Evolutionary conservation across 1,140 invertebrate genomes (phyloP), one percentile per base, ranked within the genome.

Genomic region (Drosophila biarmipes): DNA sequence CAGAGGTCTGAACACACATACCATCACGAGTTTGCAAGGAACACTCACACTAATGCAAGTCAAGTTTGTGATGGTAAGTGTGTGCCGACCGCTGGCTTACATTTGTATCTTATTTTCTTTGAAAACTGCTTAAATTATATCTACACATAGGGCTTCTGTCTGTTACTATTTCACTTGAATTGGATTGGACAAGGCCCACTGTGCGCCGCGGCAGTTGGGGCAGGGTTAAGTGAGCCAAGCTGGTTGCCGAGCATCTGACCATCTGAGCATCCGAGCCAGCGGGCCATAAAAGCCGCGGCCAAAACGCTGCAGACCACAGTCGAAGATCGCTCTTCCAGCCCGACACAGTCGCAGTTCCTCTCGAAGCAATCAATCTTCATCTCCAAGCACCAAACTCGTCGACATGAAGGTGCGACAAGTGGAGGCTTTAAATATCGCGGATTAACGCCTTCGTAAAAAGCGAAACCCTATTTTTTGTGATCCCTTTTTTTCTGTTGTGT

Each of bases 251-350:
- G 61, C 52, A 46, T 40, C 38, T 46, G n/a, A n/a, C 0, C 29
- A 31, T 8, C 8, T 31, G 34, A 27, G 61, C 52, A 46, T 35
- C 35, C 46, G 27, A n/a, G 2, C 29, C 7, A 31, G 34, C 31
- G 8, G 45, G n/a, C 45, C 77, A 85, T 85, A 85, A 86, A 85
- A 85, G 81, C 77, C 4, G 15, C 43, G 11, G 35, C 35, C 14
- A 12, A 12, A 31, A 35, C 45, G 29, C 67, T 64, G 67, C 53
- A 42, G 19, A 21, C 40, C 81, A 85, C 81, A 86, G 82, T 86
- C 80, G 82, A 81, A 75, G 64, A 67, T 86, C 77, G 64, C 69
- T 82, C 64, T 62, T 81, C 31, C 82, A 78, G 56, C 57, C 56
- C 35, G 61, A 71, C 68, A 82, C 53, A 56, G 72, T 48, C 38